Percentiles rank a stretch among this genome's conserved stretches.
phyloP scores from a whole-genome alignment of 2,888 invertebrate genomes.

The Drosophila merina region DNA sequence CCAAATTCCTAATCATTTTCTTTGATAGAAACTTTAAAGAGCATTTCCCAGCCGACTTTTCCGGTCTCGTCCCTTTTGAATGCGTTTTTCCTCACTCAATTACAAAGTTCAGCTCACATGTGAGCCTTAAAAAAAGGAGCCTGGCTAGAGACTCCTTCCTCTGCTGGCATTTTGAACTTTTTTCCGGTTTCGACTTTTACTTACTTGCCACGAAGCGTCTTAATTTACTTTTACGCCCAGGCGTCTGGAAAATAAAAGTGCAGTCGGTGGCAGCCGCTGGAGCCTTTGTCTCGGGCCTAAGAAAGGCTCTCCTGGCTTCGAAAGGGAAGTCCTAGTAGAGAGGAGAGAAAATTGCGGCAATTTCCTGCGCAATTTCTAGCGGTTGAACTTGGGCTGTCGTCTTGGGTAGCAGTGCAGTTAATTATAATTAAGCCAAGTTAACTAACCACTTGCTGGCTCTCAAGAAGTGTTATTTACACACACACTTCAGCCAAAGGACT shows the following conservation, averaged over 20 bases:
- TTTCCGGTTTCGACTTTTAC: slow-evolving; percentile 63
- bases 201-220: slow-evolving; percentile 57
- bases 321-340: slow-evolving; percentile 28
- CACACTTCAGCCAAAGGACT: neutral
- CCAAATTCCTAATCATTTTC: neutral
- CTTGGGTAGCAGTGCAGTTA: slow-evolving; percentile 79
- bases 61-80: neutral
- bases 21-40: neutral
- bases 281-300: slow-evolving; percentile 53
- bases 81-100: slow-evolving; percentile 54
- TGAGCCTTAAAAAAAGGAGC: slow-evolving; percentile 11
- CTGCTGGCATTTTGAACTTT: slow-evolving; percentile 59
- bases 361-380: slow-evolving; percentile 71
- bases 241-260: slow-evolving; percentile 69
- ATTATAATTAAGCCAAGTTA: slow-evolving; percentile 83
- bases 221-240: slow-evolving; percentile 76
- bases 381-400: slow-evolving; percentile 63
- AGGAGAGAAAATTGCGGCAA: slow-evolving; percentile 53
- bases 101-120: slow-evolving; percentile 56
- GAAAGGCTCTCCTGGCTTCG: slow-evolving; percentile 6
- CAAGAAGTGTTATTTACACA: slow-evolving; percentile 11
- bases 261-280: slow-evolving; percentile 30
- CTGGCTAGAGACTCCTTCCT: slow-evolving; percentile 9
- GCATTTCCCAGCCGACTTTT: slow-evolving; percentile 34
- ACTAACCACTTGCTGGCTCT: slow-evolving; percentile 74